Percentiles rank a stretch among this genome's conserved stretches.
Conservation (phyloP, 1,140 invertebrate genomes). For the Drosophila carrolli region DNA sequence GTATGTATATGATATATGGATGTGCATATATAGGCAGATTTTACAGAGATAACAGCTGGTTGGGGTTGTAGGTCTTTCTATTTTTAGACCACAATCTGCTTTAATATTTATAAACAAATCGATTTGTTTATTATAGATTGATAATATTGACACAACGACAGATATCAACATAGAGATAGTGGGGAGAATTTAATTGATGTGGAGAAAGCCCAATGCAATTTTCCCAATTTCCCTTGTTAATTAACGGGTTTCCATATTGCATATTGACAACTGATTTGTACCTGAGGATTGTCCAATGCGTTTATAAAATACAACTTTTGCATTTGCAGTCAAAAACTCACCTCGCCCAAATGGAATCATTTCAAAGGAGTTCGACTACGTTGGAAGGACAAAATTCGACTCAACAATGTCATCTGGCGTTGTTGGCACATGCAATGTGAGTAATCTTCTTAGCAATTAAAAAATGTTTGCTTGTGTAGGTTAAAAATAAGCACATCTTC, state of each 20-base stretch:
- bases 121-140: slow-evolving; percentile 44
- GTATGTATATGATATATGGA: slow-evolving; percentile 21
- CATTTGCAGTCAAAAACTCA: slow-evolving; percentile 95
- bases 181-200: not conserved
- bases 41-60: slow-evolving; percentile 23
- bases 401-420: slow-evolving; percentile 99
- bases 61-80: slow-evolving; percentile 58
- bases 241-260: too few species aligned
- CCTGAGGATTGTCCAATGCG: too few species aligned
- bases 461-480: too few species aligned
- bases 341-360: slow-evolving; percentile 99
- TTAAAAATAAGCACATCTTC: too few species aligned
- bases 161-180: slow-evolving; percentile 1
- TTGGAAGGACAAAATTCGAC: slow-evolving; percentile 99
- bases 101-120: slow-evolving; percentile 64
- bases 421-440: slow-evolving; percentile 99
- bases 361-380: slow-evolving; percentile 98
- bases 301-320: slow-evolving; percentile 79
- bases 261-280: too few species aligned
- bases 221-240: too few species aligned
- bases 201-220: not conserved
- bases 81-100: slow-evolving; percentile 58
- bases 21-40: slow-evolving; percentile 46
- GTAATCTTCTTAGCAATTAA: slow-evolving; percentile 78
- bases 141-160: not conserved